Evolutionary conservation across 1,140 invertebrate genomes (phyloP).

Genomic region (Stegodyphus dumicola): DNA sequence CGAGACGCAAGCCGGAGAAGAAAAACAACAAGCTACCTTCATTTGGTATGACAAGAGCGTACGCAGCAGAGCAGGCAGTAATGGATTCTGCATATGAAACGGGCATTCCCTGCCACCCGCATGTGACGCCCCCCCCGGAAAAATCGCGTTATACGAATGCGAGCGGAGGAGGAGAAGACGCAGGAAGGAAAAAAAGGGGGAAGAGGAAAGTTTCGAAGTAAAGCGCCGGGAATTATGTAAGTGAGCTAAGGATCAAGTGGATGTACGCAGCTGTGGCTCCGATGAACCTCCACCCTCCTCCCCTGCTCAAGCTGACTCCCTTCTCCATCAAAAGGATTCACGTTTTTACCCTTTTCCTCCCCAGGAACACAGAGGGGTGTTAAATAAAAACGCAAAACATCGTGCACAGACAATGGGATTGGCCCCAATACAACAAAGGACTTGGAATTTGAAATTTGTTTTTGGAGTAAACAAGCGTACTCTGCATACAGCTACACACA

Average conservation of each 20-base stretch:
- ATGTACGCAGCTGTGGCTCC: neutral
- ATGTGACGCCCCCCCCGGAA: neutral
- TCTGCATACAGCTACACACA: constrained; percentile 24
- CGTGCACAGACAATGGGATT: constrained; percentile 38
- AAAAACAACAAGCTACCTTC: constrained; percentile 54
- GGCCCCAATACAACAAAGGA: constrained; percentile 13
- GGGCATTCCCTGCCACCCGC: constrained; percentile 40
- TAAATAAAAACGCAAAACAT: constrained; percentile 12
- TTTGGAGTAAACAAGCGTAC: constrained; percentile 36
- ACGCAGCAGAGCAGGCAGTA: constrained; percentile 42
- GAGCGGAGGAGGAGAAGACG: constrained; percentile 22
- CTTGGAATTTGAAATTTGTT: constrained; percentile 32
- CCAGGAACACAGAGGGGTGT: neutral
- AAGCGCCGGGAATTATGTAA: constrained; percentile 59
- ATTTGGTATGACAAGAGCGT: constrained; percentile 59
- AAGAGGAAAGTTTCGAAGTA: constrained; percentile 31
- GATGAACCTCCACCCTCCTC: constrained; percentile 2
- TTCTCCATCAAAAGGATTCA: constrained; percentile 33
- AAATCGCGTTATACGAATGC: constrained; percentile 54
- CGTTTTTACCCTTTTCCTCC: constrained; percentile 42
- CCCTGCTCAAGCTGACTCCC: neutral
- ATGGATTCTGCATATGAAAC: constrained; percentile 61
- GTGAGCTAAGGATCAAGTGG: constrained; percentile 54
- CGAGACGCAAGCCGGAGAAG: neutral
- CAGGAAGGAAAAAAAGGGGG: neutral